Base-by-base conservation (phyloP, 2,797 vertebrate species). In the Cottoperca gobio region DNA sequence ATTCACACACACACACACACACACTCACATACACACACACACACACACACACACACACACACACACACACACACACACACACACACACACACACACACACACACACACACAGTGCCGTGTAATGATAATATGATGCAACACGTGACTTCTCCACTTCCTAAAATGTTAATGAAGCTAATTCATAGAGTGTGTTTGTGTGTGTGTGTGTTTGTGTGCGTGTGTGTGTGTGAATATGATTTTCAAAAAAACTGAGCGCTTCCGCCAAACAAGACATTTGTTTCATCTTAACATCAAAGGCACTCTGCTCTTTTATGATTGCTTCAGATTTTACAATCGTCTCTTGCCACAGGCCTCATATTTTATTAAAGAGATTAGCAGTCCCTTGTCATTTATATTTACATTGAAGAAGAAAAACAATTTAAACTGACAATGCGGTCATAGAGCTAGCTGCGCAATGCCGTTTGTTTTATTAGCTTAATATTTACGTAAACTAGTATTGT, bases 281-380 rank as follows among this genome's bases (percentile, higher is more conserved):
- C 82, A 93, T 92, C 73, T 82, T 71, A 76, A 81, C 87, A 91
- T 92, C 90, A 93, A 91, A 89, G 80, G 37, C 28, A 0, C 70
- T 59, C 21, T 16, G 70, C 74, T 88, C 84, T 89, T 86, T 91
- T 72, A 83, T 91, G 82, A 78, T 74, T 71, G 83, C 70, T 61
- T 85, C 69, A 78, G 75, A 79, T 86, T 86, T 79, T 79, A 73
- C 74, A 70, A 59, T 40, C 61, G 48, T 80, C 53, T 86, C 65
- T 74, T 54, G 58, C 81, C 73, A 71, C 55, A 26, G 64, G 81
- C 68, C 73, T 70, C 64, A 81, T 85, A 46, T 81, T 83, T 72
- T 54, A 81, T 81, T 69, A 62, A 72, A 68, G 39, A 81, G 24
- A 70, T 77, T 77, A 52, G 33, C 74, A 79, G 42, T 61, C 49